Evolutionary conservation across 2,797 vertebrate genomes (phyloP).

Genomic region (Eurystomus glaucurus): DNA sequence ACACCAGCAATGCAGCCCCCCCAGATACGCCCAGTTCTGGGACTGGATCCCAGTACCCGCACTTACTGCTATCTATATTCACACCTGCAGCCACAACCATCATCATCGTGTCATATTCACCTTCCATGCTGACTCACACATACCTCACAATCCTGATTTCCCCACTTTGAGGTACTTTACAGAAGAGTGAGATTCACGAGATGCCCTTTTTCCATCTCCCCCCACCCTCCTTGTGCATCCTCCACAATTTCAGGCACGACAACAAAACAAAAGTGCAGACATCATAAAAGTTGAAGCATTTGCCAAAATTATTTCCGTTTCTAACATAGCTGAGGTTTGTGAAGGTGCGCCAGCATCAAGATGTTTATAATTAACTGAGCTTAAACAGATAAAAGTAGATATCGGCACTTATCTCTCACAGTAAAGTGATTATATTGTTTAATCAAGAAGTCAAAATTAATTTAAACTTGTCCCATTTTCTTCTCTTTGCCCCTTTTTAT

Average conservation of each 20-base stretch:
- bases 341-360: background rate
- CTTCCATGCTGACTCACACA: rapidly evolving
- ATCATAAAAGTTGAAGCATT: background rate
- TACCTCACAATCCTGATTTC: background rate
- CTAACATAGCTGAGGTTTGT: background rate
- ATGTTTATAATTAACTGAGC: background rate
- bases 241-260: background rate
- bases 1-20: rapidly evolving
- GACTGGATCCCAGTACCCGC: rapidly evolving
- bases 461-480: background rate
- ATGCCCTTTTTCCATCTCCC: background rate
- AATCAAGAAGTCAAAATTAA: slow-evolving; percentile 39
- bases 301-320: background rate
- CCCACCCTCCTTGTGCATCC: rapidly evolving
- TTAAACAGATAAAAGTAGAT: background rate
- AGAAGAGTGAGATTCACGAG: rapidly evolving
- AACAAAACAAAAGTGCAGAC: background rate
- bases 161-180: background rate
- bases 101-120: rapidly evolving
- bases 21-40: rapidly evolving
- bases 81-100: background rate
- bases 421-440: slow-evolving; percentile 24
- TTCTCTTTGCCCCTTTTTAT: slow-evolving; percentile 14
- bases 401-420: background rate
- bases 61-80: background rate